A percentile compares a stretch with the other conserved stretches of the same genome.
phyloP scores from a whole-genome alignment of 2,113 vertebrate species.

The Xenopus tropicalis region DNA sequence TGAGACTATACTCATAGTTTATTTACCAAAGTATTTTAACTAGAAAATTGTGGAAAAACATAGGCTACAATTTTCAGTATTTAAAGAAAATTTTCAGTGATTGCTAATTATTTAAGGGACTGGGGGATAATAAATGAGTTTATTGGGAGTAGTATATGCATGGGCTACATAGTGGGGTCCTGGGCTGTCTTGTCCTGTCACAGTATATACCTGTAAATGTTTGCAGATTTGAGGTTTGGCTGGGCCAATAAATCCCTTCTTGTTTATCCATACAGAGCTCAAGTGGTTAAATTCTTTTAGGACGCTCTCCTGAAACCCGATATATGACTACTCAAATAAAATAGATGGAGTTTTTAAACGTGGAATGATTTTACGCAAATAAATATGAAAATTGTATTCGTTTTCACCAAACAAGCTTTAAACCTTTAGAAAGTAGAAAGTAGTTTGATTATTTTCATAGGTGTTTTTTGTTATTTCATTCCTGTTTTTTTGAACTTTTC shows the following conservation, averaged over 20 bases:
- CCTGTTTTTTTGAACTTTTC: constrained; percentile 40
- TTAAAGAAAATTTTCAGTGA: no score
- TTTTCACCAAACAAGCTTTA: not conserved
- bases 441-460: constrained; percentile 45
- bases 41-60: no score
- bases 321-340: constrained; percentile 15
- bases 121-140: no score
- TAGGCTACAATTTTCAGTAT: no score
- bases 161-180: no score
- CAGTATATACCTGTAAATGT: not conserved
- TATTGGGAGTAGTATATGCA: no score
- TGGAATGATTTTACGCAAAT: constrained; percentile 40
- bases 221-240: not conserved
- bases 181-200: no score
- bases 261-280: not conserved
- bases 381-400: constrained; percentile 42
- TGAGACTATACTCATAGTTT: no score
- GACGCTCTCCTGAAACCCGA: constrained; percentile 13
- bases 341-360: constrained; percentile 28
- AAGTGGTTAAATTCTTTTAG: constrained; percentile 22
- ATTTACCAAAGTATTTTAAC: no score
- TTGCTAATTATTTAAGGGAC: no score
- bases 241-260: not conserved
- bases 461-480: constrained; percentile 44
- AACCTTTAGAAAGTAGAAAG: constrained; percentile 35